Percentiles rank a stretch among this genome's conserved stretches.
Evolutionary conservation across 1,140 invertebrate genomes (phyloP).

Genomic region (Aphaenogaster floridana): DNA sequence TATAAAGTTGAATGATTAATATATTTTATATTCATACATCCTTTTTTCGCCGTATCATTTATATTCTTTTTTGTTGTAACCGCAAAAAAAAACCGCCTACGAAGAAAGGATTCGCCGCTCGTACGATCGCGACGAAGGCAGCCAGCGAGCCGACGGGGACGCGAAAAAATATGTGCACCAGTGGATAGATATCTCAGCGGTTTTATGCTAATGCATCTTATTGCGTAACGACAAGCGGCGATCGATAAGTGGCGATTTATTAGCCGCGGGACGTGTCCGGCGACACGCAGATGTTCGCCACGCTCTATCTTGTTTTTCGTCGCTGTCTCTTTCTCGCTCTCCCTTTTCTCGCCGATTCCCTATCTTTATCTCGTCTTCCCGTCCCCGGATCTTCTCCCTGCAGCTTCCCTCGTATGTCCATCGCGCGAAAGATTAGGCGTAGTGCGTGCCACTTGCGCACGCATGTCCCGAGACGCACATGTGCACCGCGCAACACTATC

Average conservation of each 20-base stretch:
- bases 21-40: slow-evolving; percentile 1
- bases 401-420: slow-evolving; percentile 20
- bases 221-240: slow-evolving; percentile 62
- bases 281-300: slow-evolving; percentile 62
- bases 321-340: slow-evolving; percentile 3
- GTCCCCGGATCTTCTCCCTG: slow-evolving; percentile 21
- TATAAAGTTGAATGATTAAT: slow-evolving; percentile 3
- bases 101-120: not conserved
- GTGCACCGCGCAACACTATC: slow-evolving; percentile 53
- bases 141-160: slow-evolving; percentile 31
- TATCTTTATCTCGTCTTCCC: not conserved
- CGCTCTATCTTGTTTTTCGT: slow-evolving; percentile 52
- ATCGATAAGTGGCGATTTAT: slow-evolving; percentile 63
- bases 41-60: not conserved
- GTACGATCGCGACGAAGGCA: slow-evolving; percentile 2
- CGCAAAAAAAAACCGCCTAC: not conserved
- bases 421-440: slow-evolving; percentile 55
- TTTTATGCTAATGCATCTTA: slow-evolving; percentile 60
- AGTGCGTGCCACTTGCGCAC: slow-evolving; percentile 50
- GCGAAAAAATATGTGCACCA: slow-evolving; percentile 55
- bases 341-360: slow-evolving; percentile 1
- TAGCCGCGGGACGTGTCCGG: slow-evolving; percentile 45
- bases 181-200: slow-evolving; percentile 52
- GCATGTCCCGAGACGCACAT: slow-evolving; percentile 33
- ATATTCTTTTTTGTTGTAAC: slow-evolving; percentile 19